Base-by-base conservation (phyloP, 2,888 invertebrate species). In the Trachelus iudaicus region DNA sequence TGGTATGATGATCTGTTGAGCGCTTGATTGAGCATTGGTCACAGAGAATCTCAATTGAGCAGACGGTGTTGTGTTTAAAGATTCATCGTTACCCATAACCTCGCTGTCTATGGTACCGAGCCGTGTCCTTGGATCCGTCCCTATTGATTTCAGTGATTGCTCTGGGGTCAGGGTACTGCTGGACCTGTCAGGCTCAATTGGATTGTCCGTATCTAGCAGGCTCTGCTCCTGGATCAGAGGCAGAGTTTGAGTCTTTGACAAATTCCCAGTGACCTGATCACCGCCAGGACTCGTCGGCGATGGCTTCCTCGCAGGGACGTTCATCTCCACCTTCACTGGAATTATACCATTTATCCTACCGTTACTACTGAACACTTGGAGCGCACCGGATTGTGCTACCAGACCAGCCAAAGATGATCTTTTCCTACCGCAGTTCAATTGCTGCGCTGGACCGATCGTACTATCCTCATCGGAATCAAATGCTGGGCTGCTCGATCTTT, bases 391-490 rank as follows among this genome's bases (percentile, higher is more conserved):
- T 88, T 95, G 95, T 85, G 94, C 94, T 0, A 95, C 94, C 81
- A 95, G 92, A 73, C 95, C 95, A 0, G 94, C 95, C 12, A 95
- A 93, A 0, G 95, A 95, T 0, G 95, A 94, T 73, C 95, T 92
- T 87, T 95, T 95, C 81, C 94, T 93, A 0, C 92, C 86, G 78
- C 93, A 93, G 30, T 83, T 83, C 34, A 85, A 76, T 80, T 85
- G 85, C 78, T 87, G 83, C 31, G 81, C 79, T 11, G 80, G 85
- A 0, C 93, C 92, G 0, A 94, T 93, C 0, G 95, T 95, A 81
- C 96, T 96, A 87, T 98, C 98, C 81, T 98, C 98, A 89, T 98
- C 98, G 0, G 98, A 98, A 87, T 98, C 98, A 89, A 98, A 98
- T 0, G 97, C 97, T 1, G 97, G 95, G 90, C 98, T 98, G 87